Base-by-base conservation (phyloP, 2,113 vertebrate genomes). In the Chamaetylas fuelleborni region DNA sequence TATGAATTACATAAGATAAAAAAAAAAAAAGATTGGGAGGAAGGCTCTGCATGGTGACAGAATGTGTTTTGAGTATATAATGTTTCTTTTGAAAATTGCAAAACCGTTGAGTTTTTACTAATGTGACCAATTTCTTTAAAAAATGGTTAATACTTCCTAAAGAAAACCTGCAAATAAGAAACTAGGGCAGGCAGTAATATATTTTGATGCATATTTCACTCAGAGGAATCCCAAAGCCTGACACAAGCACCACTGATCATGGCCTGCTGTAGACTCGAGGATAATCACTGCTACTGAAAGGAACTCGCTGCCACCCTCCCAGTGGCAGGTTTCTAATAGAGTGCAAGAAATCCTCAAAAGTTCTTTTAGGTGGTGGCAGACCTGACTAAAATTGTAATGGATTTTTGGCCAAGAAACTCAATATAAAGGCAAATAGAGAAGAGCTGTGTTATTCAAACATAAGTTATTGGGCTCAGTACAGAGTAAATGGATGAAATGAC, bases 361-460 rank as follows among this genome's bases (percentile, higher is more conserved):
- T 88, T 86, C 80, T 57, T 81, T 6, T 4, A 42, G 24, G 40
- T 60, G n/a, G 34, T 60, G 43, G 90, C 66, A 93, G 56, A 67
- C 43, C 80, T 88, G 79, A 93, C 88, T 79, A 88, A 97, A 96
- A 96, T 88, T 79, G 65, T 90, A 88, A 96, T 45, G 67, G 86
- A 67, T 73, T 97, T 97, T 96, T 95, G 93, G 94, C 60, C 86
- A 90, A 74, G 93, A 95, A 93, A 90, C 92, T 95, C 85, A 96
- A 96, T 93, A 96, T 90, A 71, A 94, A 96, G 91, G 93, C 93
- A 95, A 95, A 96, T 91, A 97, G 14, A 78, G 79, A 58, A 78
- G 92, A 81, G 82, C 81, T 33, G 76, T 66, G 83, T 86, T 94
- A 90, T 82, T 95, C 90, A 96, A 95, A 97, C 87, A 93, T 3